Evolutionary conservation across 2,888 invertebrate species (phyloP).

Genomic region (Gymnoscelis rufifasciata): DNA sequence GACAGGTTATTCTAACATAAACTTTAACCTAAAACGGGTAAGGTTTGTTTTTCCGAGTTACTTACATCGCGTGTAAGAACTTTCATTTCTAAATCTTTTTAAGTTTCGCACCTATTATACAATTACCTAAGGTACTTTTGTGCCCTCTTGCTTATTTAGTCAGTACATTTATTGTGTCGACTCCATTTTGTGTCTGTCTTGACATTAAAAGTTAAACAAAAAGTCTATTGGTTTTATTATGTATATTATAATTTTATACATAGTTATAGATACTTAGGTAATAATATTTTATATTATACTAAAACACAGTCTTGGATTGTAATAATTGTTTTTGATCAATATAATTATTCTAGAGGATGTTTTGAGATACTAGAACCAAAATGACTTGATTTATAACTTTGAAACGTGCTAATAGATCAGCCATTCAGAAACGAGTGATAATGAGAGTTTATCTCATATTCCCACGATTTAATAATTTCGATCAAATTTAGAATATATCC

Average conservation of each 20-base stretch:
- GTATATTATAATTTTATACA: too few species aligned
- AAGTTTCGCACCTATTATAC: constrained; percentile 1
- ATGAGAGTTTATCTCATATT: constrained; percentile 23
- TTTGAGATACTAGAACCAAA: constrained; percentile 4
- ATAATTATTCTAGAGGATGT: neutral
- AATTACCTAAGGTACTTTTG: neutral
- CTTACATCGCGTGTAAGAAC: constrained; percentile 2
- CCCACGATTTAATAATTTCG: constrained; percentile 13
- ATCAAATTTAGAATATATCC: too few species aligned
- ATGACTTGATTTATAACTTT: constrained; percentile 22
- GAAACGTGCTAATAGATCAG: constrained; percentile 27
- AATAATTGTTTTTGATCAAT: too few species aligned
- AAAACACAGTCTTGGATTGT: too few species aligned
- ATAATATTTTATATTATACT: too few species aligned
- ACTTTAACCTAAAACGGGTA: neutral
- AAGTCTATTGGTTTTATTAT: too few species aligned
- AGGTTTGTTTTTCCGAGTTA: neutral
- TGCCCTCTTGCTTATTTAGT: too few species aligned
- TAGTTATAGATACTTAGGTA: too few species aligned
- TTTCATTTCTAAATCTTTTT: neutral
- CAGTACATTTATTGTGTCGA: neutral
- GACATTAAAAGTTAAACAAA: too few species aligned
- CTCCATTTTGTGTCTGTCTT: neutral
- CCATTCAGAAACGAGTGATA: constrained; percentile 24
- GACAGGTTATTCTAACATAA: neutral